phyloP scores from a whole-genome alignment of 2,113 vertebrate genomes.

The Mobula hypostoma region DNA sequence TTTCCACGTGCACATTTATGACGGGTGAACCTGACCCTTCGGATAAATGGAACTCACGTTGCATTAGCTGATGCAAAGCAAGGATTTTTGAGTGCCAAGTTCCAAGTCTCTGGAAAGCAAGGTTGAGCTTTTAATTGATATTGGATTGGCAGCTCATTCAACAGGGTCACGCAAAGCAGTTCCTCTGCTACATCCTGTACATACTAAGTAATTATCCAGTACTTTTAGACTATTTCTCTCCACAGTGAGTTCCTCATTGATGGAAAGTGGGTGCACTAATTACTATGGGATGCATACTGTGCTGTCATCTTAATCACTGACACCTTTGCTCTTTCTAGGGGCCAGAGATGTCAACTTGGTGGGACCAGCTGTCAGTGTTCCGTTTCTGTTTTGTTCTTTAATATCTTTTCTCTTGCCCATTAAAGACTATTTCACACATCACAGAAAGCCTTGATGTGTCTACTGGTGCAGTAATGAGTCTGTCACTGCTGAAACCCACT shows the following conservation, averaged over 20 bases:
- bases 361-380: neutral
- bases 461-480: neutral
- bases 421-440: neutral
- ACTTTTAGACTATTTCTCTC: neutral
- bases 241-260: neutral
- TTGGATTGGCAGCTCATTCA: slow-evolving; percentile 16
- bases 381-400: neutral
- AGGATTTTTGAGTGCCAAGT: neutral
- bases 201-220: slow-evolving; percentile 20
- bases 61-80: slow-evolving; percentile 16
- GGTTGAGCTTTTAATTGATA: slow-evolving; percentile 23
- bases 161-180: neutral
- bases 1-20: slow-evolving; percentile 1
- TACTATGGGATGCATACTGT: neutral
- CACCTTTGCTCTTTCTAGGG: neutral
- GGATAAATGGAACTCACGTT: neutral
- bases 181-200: slow-evolving; percentile 25
- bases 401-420: neutral
- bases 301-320: neutral
- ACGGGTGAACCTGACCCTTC: neutral
- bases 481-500: no score
- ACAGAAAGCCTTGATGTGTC: neutral
- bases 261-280: neutral
- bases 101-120: slow-evolving; percentile 6
- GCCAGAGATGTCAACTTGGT: neutral